Percentiles rank a stretch among this genome's conserved stretches.
These are phyloP conservation scores for Gymnorhina tibicen DNA, from an alignment of 2,113 vertebrate species.

Conservation along the genomic window DNA sequence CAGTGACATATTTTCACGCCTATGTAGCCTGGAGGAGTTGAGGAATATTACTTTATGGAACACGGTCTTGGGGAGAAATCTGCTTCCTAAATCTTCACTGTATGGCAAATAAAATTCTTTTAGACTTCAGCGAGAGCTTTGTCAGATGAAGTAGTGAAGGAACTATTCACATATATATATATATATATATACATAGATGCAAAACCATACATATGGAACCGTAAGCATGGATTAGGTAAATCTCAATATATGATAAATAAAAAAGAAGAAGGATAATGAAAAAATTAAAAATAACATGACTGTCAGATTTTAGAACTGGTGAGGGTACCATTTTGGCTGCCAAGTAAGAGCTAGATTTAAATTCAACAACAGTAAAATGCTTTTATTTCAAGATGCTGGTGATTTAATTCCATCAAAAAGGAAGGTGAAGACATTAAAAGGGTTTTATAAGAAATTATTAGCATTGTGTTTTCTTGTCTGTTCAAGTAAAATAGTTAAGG, in stretches of 20 bases:
- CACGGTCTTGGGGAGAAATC: not conserved
- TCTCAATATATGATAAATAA: not conserved
- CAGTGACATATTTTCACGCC: not conserved
- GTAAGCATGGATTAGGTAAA: not conserved
- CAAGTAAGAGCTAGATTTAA: not conserved
- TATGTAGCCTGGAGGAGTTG: not conserved
- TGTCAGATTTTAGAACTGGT: not conserved
- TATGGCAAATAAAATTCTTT: not conserved
- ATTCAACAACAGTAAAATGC: not conserved
- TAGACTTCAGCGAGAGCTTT: not conserved
- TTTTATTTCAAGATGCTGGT: not conserved
- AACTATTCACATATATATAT: not conserved
- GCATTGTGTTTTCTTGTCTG: not conserved
- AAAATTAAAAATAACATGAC: not conserved
- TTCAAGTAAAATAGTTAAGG: not conserved
- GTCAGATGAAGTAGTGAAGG: not conserved
- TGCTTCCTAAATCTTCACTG: not conserved
- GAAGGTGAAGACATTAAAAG: not conserved
- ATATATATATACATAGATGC: not conserved
- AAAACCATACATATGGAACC: not conserved
- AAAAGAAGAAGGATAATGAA: not conserved
- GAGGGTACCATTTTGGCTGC: not conserved
- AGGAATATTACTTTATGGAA: not conserved
- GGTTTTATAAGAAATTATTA: not conserved
- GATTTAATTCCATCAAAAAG: not conserved